Evolutionary conservation across 1,140 invertebrate genomes (phyloP), one percentile per base, ranked within the genome.

Genomic region (Arctopsyche grandis): DNA sequence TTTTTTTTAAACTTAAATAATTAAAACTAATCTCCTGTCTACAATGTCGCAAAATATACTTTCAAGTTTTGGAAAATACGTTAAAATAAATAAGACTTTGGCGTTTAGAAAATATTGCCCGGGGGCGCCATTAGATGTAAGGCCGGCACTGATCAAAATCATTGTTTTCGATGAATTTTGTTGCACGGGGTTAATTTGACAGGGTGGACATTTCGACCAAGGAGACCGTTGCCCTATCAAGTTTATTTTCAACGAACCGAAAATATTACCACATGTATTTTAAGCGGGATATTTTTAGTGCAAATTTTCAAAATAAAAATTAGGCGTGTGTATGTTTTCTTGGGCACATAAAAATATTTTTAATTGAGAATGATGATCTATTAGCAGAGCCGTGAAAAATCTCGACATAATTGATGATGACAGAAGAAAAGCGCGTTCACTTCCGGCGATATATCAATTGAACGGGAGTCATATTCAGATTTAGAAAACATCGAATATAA

Each of bases 361-460:
- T 19, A 19, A 60, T 60, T 16, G 56, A 60, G 56, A 60, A 60
- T 21, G 56, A 60, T 60, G 56, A 60, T 60, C 56, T 60, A 60
- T 60, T 60, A 19, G 56, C 21, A 9, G 56, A 60, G 21, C 56
- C 16, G 56, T 60, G 56, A 60, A 60, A 60, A 19, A 60, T 19
- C 21, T 60, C 56, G 14, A 60, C 56, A 21, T 60, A 60, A 60
- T 60, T 60, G 56, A 60, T 21, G 56, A 19, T 60, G 56, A 60
- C 16, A 60, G 56, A 60, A 16, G n/a, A 16, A 19, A 60, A 19
- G 16, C 56, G 29, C 56, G 56, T 21, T 7, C 7, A 19, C 56
- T 60, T 60, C 16, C 56, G 7, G 48, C 12, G 16, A 52, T 60
- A 60, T 19, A 60, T 60, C 21, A 60, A 60, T 21, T 21, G 16